Percentiles rank a stretch among this genome's conserved stretches.
Conservation (phyloP, 2,888 invertebrate species). For the Eretmocerus hayati region DNA sequence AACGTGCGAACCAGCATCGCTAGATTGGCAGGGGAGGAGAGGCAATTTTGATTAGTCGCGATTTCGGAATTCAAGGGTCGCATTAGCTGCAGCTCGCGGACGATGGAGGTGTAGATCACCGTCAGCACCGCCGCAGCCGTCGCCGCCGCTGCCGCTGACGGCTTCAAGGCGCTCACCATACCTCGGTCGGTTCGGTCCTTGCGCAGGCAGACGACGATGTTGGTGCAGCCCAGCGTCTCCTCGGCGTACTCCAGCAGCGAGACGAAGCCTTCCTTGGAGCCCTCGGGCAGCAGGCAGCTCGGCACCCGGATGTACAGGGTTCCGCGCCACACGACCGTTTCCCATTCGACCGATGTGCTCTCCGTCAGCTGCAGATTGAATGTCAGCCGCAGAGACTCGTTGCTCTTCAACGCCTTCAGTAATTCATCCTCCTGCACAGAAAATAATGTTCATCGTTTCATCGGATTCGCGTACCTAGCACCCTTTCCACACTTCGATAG, state of each 20-base stretch:
- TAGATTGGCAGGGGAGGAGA: conserved; percentile 35
- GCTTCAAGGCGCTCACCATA: conserved; percentile 35
- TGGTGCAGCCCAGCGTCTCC: conserved; percentile 77
- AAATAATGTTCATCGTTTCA: no score
- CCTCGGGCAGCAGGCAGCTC: conserved; percentile 75
- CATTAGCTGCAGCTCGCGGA: no score
- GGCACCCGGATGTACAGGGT: conserved; percentile 87
- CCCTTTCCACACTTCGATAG: no score
- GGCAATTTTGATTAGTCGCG: conserved; percentile 24
- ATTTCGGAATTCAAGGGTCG: conserved; percentile 24
- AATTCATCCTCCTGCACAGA: conserved; percentile 50
- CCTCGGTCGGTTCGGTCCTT: conserved; percentile 78
- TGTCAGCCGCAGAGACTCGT: conserved; percentile 64
- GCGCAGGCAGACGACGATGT: conserved; percentile 73
- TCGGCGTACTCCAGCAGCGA: conserved; percentile 92
- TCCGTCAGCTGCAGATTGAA: conserved; percentile 75
- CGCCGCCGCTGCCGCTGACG: neutral
- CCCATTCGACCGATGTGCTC: conserved; percentile 74
- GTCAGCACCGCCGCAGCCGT: no score
- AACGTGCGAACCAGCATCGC: conserved; percentile 86
- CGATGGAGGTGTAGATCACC: neutral
- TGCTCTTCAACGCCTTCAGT: conserved; percentile 60
- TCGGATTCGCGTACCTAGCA: no score
- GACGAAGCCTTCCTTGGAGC: conserved; percentile 93
- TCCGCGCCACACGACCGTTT: conserved; percentile 71